A percentile compares a stretch with the other conserved stretches of the same genome.
These are phyloP conservation scores for Zaprionus gabonicus DNA, from an alignment of 1,140 invertebrate genomes.

Conservation along the genomic window DNA sequence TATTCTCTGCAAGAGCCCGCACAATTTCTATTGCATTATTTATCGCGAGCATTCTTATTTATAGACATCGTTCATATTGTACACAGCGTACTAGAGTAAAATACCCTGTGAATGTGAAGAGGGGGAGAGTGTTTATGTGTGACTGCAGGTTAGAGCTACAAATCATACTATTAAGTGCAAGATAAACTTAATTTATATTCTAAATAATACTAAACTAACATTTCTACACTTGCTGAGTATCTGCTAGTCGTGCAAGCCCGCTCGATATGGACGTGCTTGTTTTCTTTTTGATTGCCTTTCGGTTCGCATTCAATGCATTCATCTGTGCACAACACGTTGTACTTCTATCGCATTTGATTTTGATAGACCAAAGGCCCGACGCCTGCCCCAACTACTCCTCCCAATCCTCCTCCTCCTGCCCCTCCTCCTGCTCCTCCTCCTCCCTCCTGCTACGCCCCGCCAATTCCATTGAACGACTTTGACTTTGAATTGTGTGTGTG, in stretches of 20 bases:
- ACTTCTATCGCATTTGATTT: conserved; percentile 33
- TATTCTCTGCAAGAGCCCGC: neutral
- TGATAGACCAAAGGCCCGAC: conserved; percentile 23
- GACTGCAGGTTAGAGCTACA: no score
- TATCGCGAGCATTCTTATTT: conserved; percentile 65
- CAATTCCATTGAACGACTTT: conserved; percentile 34
- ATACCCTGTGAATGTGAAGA: conserved; percentile 2
- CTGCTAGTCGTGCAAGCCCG: neutral
- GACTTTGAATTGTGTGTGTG: conserved; percentile 41
- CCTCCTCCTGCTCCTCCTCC: neutral
- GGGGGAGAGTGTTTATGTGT: neutral
- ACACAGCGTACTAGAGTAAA: conserved; percentile 11
- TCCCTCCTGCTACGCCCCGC: no score
- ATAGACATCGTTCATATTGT: conserved; percentile 50
- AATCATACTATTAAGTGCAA: no score
- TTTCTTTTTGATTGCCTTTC: conserved; percentile 40
- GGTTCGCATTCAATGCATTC: conserved; percentile 32
- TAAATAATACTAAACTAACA: neutral
- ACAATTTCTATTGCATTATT: conserved; percentile 66
- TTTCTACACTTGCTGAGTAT: conserved; percentile 13
- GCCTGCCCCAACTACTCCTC: neutral
- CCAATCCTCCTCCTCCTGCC: neutral
- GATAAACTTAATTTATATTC: no score
- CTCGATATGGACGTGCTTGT: neutral
- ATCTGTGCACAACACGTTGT: conserved; percentile 36